Conservation (phyloP, 2,888 invertebrate species). For the Podabrus alpinus region DNA sequence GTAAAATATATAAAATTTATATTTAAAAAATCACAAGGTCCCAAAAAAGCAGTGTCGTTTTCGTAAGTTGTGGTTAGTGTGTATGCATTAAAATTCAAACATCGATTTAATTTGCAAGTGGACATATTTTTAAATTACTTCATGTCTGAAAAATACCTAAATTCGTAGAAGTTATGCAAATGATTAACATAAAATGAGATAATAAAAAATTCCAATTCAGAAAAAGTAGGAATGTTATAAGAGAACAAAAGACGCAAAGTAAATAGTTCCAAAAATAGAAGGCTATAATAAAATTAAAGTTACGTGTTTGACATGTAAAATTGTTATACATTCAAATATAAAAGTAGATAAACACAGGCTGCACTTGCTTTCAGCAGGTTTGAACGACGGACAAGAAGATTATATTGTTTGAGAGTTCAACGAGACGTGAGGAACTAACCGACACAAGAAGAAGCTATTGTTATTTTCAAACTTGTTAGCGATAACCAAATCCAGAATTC, state of each 20-base stretch:
- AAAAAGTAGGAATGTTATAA: not conserved
- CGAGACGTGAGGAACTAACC: constrained; percentile 38
- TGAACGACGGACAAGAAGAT: constrained; percentile 41
- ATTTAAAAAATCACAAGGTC: not conserved
- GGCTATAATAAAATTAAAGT: constrained; percentile 2
- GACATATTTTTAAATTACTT: not conserved
- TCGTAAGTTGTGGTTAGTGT: not conserved
- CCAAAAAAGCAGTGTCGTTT: not conserved
- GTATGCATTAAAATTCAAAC: not conserved
- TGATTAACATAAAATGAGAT: not conserved
- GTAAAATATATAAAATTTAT: too few species aligned
- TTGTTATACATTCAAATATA: constrained; percentile 40
- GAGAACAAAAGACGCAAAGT: not conserved
- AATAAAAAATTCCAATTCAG: not conserved
- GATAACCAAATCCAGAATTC: constrained; percentile 6
- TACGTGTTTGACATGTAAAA: constrained; percentile 29
- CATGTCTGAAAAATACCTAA: not conserved
- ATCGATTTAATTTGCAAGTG: not conserved
- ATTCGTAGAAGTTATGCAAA: not conserved
- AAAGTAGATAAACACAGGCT: constrained; percentile 41
- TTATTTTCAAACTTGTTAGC: constrained; percentile 4
- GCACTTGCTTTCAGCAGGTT: constrained; percentile 37
- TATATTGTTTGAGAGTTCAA: constrained; percentile 40
- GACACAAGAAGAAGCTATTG: constrained; percentile 27
- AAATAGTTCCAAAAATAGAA: constrained; percentile 4